These are phyloP conservation scores for Furcula furcula DNA, from an alignment of 2,888 invertebrate genomes.

Conservation along the genomic window DNA sequence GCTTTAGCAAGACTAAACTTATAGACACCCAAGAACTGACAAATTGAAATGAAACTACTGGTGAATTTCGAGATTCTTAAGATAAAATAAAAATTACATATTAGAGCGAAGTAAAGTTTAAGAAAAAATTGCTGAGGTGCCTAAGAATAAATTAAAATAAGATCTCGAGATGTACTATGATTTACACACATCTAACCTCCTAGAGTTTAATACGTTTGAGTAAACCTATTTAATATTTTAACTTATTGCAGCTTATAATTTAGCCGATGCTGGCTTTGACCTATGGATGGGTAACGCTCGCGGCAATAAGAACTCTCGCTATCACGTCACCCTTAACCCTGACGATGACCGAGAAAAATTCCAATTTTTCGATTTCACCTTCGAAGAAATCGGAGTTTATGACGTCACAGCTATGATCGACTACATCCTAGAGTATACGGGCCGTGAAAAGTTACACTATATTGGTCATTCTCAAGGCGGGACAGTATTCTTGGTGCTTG, in stretches of 20 bases:
- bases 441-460: constrained; percentile 51
- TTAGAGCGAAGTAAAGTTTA: too few relatives aligned
- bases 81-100: too few relatives aligned
- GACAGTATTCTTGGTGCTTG: constrained; percentile 53
- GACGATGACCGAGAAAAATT: constrained; percentile 34
- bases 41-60: too few relatives aligned
- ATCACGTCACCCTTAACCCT: constrained; percentile 70
- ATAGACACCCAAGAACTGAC: too few relatives aligned
- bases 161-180: too few relatives aligned
- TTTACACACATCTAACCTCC: too few relatives aligned
- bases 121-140: too few relatives aligned
- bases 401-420: constrained; percentile 65
- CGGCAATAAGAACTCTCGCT: constrained; percentile 86
- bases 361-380: constrained; percentile 61
- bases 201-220: too few relatives aligned
- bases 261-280: constrained; percentile 85
- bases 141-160: too few relatives aligned
- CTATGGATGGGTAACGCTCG: constrained; percentile 93
- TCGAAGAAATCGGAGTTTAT: constrained; percentile 57
- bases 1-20: too few relatives aligned
- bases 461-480: constrained; percentile 72
- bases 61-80: too few relatives aligned
- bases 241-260: constrained; percentile 81
- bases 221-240: too few relatives aligned
- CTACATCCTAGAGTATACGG: constrained; percentile 46